These are phyloP conservation scores for Mirza zaza DNA, from an alignment of 2,113 vertebrate species.

Conservation along the genomic window DNA sequence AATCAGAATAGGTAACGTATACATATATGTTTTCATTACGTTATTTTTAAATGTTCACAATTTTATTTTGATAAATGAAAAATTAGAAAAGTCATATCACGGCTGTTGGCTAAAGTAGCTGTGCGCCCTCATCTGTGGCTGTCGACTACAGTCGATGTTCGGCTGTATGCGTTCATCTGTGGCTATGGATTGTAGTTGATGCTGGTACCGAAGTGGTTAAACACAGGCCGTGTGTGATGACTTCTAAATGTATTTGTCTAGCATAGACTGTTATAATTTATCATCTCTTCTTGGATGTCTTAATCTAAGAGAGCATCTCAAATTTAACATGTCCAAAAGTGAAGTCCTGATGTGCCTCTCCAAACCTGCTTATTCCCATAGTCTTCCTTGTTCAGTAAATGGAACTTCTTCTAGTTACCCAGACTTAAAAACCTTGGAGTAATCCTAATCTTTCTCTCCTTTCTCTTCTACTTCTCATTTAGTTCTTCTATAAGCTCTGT, in stretches of 20 bases:
- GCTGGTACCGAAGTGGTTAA: background rate
- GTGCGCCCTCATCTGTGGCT: no score
- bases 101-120: no score
- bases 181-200: no score
- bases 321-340: background rate
- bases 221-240: background rate
- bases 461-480: background rate
- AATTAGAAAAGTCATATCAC: no score
- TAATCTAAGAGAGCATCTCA: background rate
- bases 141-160: no score
- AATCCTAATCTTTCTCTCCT: background rate
- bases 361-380: background rate
- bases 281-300: background rate
- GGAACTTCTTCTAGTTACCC: background rate
- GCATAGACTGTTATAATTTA: background rate
- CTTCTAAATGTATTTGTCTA: conserved; percentile 15
- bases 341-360: background rate
- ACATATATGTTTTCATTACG: no score
- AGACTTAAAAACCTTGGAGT: background rate
- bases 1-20: no score
- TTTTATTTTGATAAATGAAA: no score
- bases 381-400: background rate
- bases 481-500: background rate
- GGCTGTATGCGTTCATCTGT: no score
- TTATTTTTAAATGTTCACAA: no score